phyloP scores from a whole-genome alignment of 2,888 invertebrate species.

The Trissolcus japonicus region DNA sequence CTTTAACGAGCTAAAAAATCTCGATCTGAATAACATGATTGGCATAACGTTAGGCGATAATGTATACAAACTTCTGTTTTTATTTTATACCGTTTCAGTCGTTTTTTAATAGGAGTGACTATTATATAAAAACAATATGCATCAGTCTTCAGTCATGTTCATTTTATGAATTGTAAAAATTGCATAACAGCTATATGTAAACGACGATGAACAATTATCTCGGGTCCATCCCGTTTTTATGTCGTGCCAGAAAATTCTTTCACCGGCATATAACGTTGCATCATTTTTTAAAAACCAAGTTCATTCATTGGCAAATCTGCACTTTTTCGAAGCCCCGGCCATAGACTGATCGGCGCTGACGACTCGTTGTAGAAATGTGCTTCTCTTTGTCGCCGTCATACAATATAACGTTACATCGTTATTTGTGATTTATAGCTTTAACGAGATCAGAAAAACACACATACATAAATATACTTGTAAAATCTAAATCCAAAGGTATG shows the following conservation, averaged over 20 bases:
- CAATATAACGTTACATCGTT: slow-evolving; percentile 62
- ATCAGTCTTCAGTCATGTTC: background rate
- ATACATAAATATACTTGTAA: slow-evolving; percentile 37
- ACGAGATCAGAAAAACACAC: slow-evolving; percentile 61
- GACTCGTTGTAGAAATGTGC: slow-evolving; percentile 38
- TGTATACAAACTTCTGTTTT: too few species aligned
- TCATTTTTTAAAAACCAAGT: slow-evolving; percentile 28
- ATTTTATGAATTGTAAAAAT: background rate
- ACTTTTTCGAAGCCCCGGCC: slow-evolving; percentile 34
- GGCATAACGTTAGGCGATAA: too few species aligned
- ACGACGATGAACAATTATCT: too few species aligned
- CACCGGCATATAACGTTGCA: background rate
- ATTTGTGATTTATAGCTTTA: slow-evolving; percentile 67
- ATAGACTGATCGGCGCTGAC: slow-evolving; percentile 33
- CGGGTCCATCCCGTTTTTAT: too few species aligned
- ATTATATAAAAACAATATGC: background rate
- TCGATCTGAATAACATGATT: slow-evolving; percentile 18
- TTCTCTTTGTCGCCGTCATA: slow-evolving; percentile 45
- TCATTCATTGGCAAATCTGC: slow-evolving; percentile 33
- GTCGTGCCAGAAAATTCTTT: background rate
- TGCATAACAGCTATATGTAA: background rate
- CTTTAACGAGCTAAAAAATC: slow-evolving; percentile 19
- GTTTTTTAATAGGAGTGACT: background rate
- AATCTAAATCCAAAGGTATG: slow-evolving; percentile 22
- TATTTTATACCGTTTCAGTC: too few species aligned